Conservation (phyloP, 2,797 vertebrate genomes). For the Limnodromus scolopaceus region DNA sequence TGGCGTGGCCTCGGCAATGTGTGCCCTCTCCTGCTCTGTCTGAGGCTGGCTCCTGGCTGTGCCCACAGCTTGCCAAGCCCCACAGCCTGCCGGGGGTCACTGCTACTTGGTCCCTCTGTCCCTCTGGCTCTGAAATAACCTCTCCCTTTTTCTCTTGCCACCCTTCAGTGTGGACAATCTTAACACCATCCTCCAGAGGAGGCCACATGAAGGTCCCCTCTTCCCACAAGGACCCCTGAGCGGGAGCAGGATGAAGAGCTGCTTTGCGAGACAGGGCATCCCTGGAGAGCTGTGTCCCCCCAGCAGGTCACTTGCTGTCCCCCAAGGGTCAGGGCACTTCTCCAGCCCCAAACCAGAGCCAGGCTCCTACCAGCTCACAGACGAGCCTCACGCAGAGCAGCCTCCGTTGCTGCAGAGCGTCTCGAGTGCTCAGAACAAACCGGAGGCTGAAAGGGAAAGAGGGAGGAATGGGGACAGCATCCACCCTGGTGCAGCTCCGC, state of each 20-base stretch:
- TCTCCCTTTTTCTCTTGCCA: neutral
- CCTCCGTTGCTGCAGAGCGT: neutral
- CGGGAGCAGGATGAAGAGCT: neutral
- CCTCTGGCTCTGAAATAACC: neutral
- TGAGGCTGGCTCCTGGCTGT: neutral
- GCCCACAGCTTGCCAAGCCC: rapidly evolving
- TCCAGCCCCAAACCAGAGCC: neutral
- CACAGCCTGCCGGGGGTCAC: neutral
- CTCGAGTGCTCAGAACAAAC: neutral
- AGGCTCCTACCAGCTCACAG: rapidly evolving
- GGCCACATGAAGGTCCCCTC: neutral
- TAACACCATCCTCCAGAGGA: neutral
- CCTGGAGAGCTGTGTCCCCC: rapidly evolving
- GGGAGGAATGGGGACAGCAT: neutral
- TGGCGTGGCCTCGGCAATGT: rapidly evolving
- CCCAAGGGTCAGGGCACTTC: neutral
- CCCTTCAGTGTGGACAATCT: neutral
- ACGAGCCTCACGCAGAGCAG: rapidly evolving
- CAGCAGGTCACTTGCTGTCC: neutral
- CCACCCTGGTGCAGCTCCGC: neutral
- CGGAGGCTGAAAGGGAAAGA: neutral
- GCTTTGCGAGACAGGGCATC: neutral
- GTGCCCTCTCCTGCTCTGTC: neutral
- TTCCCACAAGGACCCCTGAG: neutral
- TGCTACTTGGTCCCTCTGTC: neutral